Evolutionary conservation across 1,140 invertebrate genomes (phyloP).

Genomic region (Mycetomoellerius zeteki): DNA sequence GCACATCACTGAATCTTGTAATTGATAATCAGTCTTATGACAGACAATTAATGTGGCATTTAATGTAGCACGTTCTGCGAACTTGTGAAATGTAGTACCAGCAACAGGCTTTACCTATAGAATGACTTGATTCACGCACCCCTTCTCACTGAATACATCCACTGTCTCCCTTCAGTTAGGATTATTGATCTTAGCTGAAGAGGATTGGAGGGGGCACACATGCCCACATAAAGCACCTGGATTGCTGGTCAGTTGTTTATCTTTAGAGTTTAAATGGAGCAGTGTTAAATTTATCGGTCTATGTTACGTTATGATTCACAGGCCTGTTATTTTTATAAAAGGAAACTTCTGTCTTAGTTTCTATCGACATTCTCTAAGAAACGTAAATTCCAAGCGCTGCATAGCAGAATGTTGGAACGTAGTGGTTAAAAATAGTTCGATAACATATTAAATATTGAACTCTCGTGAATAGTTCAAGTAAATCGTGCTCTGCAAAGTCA

Average conservation of each 20-base stretch:
- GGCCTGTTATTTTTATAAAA: slow-evolving; percentile 43
- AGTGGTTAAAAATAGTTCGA: slow-evolving; percentile 31
- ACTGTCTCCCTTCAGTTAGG: slow-evolving; percentile 80
- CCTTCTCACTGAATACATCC: slow-evolving; percentile 74
- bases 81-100: slow-evolving; percentile 74
- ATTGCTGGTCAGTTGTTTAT: slow-evolving; percentile 78
- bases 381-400: not conserved
- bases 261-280: slow-evolving; percentile 80
- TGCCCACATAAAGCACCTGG: slow-evolving; percentile 68
- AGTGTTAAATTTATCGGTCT: slow-evolving; percentile 75
- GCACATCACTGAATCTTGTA: slow-evolving; percentile 82
- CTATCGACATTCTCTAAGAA: slow-evolving; percentile 34
- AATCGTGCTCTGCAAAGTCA: not conserved
- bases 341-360: slow-evolving; percentile 24
- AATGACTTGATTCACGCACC: slow-evolving; percentile 78
- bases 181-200: slow-evolving; percentile 85
- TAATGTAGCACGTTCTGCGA: slow-evolving; percentile 46
- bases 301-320: slow-evolving; percentile 51
- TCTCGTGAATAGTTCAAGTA: slow-evolving; percentile 25
- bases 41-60: slow-evolving; percentile 64
- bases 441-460: slow-evolving; percentile 39
- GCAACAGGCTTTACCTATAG: slow-evolving; percentile 86
- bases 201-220: slow-evolving; percentile 77
- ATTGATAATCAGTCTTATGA: slow-evolving; percentile 45
- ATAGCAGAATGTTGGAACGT: slow-evolving; percentile 9